Evolutionary conservation across 2,797 vertebrate species (phyloP), one percentile per base, ranked within the genome.

Genomic region (Champsocephalus gunnari): DNA sequence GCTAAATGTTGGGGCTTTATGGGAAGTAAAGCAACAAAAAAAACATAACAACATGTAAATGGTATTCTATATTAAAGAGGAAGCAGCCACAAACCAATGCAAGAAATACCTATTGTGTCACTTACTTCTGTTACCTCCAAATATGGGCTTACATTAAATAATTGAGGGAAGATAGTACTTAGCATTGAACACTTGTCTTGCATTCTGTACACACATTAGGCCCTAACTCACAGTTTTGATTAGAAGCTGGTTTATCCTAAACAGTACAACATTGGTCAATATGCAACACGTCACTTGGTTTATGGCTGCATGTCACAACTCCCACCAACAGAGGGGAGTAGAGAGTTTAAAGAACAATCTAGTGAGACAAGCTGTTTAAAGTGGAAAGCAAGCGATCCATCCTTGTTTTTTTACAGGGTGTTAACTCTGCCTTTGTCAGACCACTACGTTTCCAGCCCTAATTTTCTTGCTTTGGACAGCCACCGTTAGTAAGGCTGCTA

Each of bases 321-420:
- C 1, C 32, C 9, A 49, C 71, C 85, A 77, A 34, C 72, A 87
- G 87, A 67, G 79, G 81, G 79, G 3, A 63, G 68, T 43, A 74
- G 12, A 19, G 21, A 32, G 62, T 60, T 4, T 68, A 32, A 12
- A 53, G 55, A 73, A 19, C 62, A 38, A 38, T 32, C 5, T 13
- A 51, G 32, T n/a, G 2, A 13, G 44, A 38, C 17, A 3, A 51
- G 12, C 4, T 2, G 3, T 34, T 9, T 3, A 17, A 10, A 19
- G 47, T 10, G 43, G 6, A n/a, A 28, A 28, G 9, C 2, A 10
- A 43, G 21, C 10, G 12, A 44, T 13, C 9, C 8, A 16, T 53
- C 43, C 2, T 45, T 9, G 8, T 9, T 9, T 38, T 38, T 38
- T 2, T 38, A 38, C 34, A 38, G 34, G 34, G 34, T 38, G 8